Percentiles rank a stretch among this genome's conserved stretches.
These are phyloP conservation scores for Alectura lathami DNA, from an alignment of 2,113 vertebrate genomes.

Conservation along the genomic window DNA sequence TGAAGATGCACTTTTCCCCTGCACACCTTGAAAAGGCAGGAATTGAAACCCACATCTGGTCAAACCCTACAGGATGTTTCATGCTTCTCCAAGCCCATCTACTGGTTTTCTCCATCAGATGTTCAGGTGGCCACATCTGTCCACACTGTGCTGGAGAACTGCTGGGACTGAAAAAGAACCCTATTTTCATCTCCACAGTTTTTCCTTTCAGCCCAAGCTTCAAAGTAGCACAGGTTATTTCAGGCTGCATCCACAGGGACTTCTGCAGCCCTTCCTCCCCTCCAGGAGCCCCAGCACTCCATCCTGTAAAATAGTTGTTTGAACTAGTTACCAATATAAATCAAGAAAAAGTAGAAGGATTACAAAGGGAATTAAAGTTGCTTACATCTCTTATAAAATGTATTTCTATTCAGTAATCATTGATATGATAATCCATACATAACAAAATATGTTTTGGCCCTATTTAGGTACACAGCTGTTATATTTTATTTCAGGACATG, in stretches of 20 bases:
- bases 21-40: not conserved
- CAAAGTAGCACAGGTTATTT: not conserved
- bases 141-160: not conserved
- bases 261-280: not conserved
- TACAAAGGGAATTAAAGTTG: not conserved
- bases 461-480: not conserved
- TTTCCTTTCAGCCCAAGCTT: not conserved
- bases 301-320: not conserved
- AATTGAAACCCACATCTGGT: not conserved
- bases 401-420: not conserved
- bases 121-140: not conserved
- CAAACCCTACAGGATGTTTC: not conserved
- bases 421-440: not conserved
- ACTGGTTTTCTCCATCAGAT: not conserved
- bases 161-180: not conserved
- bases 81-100: not conserved
- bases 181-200: not conserved
- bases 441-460: not conserved
- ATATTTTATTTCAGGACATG: slow-evolving; percentile 4
- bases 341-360: not conserved
- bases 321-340: not conserved
- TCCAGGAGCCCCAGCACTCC: not conserved
- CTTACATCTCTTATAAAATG: not conserved
- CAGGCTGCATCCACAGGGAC: not conserved
- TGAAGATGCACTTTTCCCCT: not conserved